Evolutionary conservation across 2,113 vertebrate species (phyloP).

Genomic region (Cricetomys ansorgei): DNA sequence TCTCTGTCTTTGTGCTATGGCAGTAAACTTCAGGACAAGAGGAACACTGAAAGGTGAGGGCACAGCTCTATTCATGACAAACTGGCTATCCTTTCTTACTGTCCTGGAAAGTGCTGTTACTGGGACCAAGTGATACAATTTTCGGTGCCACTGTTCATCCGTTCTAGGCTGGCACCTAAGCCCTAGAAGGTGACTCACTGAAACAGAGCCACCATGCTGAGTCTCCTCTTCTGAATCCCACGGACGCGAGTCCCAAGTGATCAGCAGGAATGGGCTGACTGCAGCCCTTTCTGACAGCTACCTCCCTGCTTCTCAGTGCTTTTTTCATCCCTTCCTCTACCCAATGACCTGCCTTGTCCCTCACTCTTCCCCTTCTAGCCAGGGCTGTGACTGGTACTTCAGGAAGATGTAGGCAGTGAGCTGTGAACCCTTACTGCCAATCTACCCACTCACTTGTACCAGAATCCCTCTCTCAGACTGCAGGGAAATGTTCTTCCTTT

Average conservation of each 20-base stretch:
- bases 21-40: neutral
- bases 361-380: neutral
- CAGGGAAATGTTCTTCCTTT: neutral
- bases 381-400: neutral
- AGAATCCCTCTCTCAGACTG: neutral
- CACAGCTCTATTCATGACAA: neutral
- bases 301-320: neutral
- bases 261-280: accelerated
- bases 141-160: neutral
- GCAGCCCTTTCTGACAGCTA: neutral
- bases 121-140: neutral
- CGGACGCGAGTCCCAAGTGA: accelerated
- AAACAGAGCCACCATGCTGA: neutral
- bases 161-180: neutral
- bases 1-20: too few relatives aligned
- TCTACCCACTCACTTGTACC: neutral
- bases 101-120: accelerated
- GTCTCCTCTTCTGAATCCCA: neutral
- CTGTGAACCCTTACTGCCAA: neutral
- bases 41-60: accelerated
- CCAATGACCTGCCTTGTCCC: too few relatives aligned
- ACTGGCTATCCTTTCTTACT: neutral
- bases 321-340: neutral
- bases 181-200: neutral
- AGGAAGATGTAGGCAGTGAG: neutral